phyloP scores from a whole-genome alignment of 1,140 invertebrate genomes.

The Drosophila kanapiae region DNA sequence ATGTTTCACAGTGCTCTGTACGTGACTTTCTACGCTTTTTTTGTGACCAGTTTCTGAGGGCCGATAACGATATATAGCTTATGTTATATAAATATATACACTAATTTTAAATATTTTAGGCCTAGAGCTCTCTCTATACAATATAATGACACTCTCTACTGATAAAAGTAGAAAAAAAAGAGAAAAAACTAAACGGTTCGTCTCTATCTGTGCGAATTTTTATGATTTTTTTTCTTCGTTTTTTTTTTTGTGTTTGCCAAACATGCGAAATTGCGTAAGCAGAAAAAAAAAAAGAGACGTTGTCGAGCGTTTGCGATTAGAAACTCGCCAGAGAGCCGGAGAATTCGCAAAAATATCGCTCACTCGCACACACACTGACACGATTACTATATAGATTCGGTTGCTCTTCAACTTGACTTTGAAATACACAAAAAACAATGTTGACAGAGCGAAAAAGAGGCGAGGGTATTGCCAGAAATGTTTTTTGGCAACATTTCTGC shows the following conservation, averaged over 20 bases:
- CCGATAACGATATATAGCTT: slow-evolving; percentile 32
- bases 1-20: slow-evolving; percentile 27
- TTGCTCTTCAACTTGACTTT: slow-evolving; percentile 84
- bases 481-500: slow-evolving; percentile 73
- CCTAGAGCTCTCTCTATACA: background rate
- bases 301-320: slow-evolving; percentile 21
- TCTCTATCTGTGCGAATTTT: slow-evolving; percentile 12
- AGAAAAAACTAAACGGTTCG: background rate
- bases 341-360: slow-evolving; percentile 53
- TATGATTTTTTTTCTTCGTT: slow-evolving; percentile 24
- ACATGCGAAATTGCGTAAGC: slow-evolving; percentile 78
- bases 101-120: background rate
- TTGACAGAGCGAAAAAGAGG: slow-evolving; percentile 54
- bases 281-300: slow-evolving; percentile 13
- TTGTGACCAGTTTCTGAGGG: no score
- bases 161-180: slow-evolving; percentile 23
- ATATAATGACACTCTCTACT: background rate
- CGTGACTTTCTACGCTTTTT: slow-evolving; percentile 46
- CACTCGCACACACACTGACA: slow-evolving; percentile 9
- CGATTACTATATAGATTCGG: slow-evolving; percentile 6
- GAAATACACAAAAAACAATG: slow-evolving; percentile 56
- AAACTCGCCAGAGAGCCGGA: slow-evolving; percentile 34
- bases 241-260: slow-evolving; percentile 67
- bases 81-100: slow-evolving; percentile 6
- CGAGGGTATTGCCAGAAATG: slow-evolving; percentile 12